Percentiles rank a stretch among this genome's conserved stretches.
These are phyloP conservation scores for Drosophila kurseongensis DNA, from an alignment of 1,140 invertebrate genomes.

Conservation along the genomic window DNA sequence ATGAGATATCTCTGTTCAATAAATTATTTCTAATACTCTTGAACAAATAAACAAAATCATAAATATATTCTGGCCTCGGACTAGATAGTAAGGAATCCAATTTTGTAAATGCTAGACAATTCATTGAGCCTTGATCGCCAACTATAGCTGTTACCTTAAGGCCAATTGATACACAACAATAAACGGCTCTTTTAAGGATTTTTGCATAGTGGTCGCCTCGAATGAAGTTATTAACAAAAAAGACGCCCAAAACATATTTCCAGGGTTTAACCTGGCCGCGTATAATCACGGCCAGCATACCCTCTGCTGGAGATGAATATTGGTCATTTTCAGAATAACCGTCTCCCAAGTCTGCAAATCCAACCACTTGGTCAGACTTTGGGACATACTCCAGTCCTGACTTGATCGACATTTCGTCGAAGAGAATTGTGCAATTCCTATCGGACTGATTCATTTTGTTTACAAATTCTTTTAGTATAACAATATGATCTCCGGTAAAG, in stretches of 20 bases:
- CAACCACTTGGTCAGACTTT: not conserved
- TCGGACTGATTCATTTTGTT: not conserved
- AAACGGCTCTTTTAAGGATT: not conserved
- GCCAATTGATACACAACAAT: not conserved
- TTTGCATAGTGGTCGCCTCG: not conserved
- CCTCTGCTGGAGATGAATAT: not conserved
- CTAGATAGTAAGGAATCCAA: not conserved
- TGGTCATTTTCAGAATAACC: not conserved
- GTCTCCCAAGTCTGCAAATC: not conserved
- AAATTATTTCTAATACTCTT: not conserved
- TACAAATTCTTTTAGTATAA: no score
- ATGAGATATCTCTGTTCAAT: not conserved
- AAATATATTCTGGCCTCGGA: not conserved
- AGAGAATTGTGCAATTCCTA: not conserved
- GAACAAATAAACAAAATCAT: not conserved
- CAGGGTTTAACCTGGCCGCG: not conserved
- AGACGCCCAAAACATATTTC: not conserved
- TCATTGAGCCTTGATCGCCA: not conserved
- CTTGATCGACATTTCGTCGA: not conserved
- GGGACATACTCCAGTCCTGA: not conserved
- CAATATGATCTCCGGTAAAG: not conserved
- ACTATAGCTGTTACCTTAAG: not conserved
- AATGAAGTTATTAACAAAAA: not conserved
- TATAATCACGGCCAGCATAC: not conserved
- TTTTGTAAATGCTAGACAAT: not conserved